Evolutionary conservation across 2,113 vertebrate genomes (phyloP).

Genomic region (Diadophis punctatus): DNA sequence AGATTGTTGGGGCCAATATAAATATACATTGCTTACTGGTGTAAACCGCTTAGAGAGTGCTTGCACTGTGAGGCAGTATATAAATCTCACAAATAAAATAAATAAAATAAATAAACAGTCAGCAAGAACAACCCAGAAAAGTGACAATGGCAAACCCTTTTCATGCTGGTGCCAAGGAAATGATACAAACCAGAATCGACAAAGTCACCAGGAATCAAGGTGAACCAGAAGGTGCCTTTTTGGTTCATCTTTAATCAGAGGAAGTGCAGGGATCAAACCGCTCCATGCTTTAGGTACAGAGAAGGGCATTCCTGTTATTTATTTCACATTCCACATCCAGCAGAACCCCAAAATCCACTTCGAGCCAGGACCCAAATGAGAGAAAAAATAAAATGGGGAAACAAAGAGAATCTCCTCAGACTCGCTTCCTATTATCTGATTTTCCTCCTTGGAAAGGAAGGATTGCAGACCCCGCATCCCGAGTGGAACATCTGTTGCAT

Average conservation of each 20-base stretch:
- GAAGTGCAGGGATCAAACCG: not conserved
- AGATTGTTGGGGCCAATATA: too few relatives aligned
- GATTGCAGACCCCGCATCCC: not conserved
- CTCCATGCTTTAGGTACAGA: not conserved
- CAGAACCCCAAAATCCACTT: not conserved
- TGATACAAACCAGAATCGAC: not conserved
- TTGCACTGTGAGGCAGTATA: too few relatives aligned
- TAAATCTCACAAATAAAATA: too few relatives aligned
- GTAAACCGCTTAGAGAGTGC: too few relatives aligned
- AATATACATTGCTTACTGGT: too few relatives aligned
- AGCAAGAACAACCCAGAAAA: not conserved
- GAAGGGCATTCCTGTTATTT: not conserved
- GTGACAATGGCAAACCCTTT: not conserved
- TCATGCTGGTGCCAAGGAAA: not conserved
- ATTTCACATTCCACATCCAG: not conserved
- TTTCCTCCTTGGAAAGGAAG: not conserved
- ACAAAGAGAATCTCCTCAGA: not conserved
- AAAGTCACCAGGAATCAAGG: not conserved
- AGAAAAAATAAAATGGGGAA: not conserved
- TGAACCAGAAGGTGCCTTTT: not conserved
- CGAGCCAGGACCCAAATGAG: not conserved
- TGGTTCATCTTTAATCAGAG: not conserved
- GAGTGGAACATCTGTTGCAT: not conserved
- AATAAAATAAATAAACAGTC: too few relatives aligned
- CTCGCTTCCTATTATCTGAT: not conserved